Conservation (phyloP, 2,888 invertebrate species). For the Dorcus parallelipipedus region DNA sequence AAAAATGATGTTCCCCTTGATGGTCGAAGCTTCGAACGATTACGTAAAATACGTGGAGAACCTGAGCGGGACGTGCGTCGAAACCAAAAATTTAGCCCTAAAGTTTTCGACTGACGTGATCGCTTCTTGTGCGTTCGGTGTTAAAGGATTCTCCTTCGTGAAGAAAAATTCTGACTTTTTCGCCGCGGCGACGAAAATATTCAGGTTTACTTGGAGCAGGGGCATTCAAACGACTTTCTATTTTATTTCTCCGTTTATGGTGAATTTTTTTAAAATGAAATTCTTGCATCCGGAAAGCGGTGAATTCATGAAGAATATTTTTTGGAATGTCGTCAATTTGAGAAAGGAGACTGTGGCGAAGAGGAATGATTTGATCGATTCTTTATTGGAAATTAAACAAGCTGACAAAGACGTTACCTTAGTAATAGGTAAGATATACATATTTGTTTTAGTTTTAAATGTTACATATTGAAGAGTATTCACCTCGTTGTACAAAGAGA, state of each 20-base stretch:
- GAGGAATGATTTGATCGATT: slow-evolving; percentile 57
- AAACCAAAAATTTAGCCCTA: slow-evolving; percentile 32
- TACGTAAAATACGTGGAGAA: slow-evolving; percentile 3
- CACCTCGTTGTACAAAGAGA: no score
- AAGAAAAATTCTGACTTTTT: slow-evolving; percentile 38
- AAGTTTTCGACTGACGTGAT: slow-evolving; percentile 47
- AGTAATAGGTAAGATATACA: no score
- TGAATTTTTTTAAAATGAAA: slow-evolving; percentile 19
- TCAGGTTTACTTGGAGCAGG: slow-evolving; percentile 31
- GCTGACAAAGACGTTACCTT: no score
- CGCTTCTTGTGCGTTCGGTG: slow-evolving; percentile 45
- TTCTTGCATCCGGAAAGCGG: slow-evolving; percentile 12
- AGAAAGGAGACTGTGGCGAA: slow-evolving; percentile 28
- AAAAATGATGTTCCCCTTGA: slow-evolving; percentile 52
- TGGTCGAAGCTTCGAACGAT: slow-evolving; percentile 41
- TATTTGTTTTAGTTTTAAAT: no score
- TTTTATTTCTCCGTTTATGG: slow-evolving; percentile 24
- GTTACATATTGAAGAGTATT: no score
- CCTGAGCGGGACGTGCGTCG: slow-evolving; percentile 5
- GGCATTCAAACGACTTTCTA: slow-evolving; percentile 22
- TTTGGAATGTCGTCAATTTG: slow-evolving; percentile 12
- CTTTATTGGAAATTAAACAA: slow-evolving; percentile 52
- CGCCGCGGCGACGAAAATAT: slow-evolving; percentile 35
- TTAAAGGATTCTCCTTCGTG: slow-evolving; percentile 40
- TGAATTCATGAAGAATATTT: slow-evolving; percentile 12